Base-by-base conservation (phyloP, 1,140 invertebrate species). In the Pseudomyrmex sp. region DNA sequence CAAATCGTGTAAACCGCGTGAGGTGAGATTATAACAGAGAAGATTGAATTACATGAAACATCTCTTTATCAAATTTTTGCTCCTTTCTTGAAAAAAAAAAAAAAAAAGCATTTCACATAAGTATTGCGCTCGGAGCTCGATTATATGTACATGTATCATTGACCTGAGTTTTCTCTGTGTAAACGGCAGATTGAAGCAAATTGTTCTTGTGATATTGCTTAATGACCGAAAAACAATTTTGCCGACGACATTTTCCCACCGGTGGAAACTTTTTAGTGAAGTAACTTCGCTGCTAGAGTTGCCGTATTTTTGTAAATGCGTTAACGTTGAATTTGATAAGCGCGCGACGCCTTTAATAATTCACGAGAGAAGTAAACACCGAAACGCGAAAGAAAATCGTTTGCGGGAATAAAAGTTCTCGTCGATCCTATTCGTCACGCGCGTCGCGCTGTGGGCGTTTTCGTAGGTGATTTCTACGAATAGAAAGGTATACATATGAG, bases 401-500 rank as follows among this genome's bases (percentile, higher is more conserved):
- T 77, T 20, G 82, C 59, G 46, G 54, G 61, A 86, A 88, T 86
- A 69, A 89, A 35, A 86, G 82, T 79, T 82, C 82, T 86, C 82
- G 84, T 84, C 83, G 58, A 74, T 88, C 72, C 85, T 75, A 85
- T 89, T 82, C 76, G 50, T 89, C 85, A 86, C 85, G 76, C 63
- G 50, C 62, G 59, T 61, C 56, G 18, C 48, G 46, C 18, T 77
- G 87, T 88, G 79, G 86, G 86, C 87, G 87, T 77, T 69, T 65
- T 69, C 44, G 54, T 58, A 20, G 23, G 10, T 73, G 79, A 70
- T 89, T 89, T 89, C 88, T 89, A 89, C 84, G 87, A 89, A 88
- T 88, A 89, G 87, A 88, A 88, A 82, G 87, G 70, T 54, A 13
- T 74, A 18, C 48, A 74, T 23, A 23, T 23, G 66, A 63, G 46